phyloP scores from a whole-genome alignment of 2,797 vertebrate species.

The Neomorphus geoffroyi region DNA sequence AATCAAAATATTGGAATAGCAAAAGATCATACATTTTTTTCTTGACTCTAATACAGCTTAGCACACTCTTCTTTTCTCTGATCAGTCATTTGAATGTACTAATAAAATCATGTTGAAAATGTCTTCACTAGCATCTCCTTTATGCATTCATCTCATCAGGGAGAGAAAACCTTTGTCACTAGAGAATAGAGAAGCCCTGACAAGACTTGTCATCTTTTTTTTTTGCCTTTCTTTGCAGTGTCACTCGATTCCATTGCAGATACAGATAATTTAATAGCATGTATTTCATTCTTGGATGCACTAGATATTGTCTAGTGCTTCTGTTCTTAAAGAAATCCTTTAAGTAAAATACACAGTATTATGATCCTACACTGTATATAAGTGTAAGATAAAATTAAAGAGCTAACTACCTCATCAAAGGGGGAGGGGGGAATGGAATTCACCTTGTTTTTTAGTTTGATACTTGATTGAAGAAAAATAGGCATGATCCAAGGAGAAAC shows the following conservation, averaged over 20 bases:
- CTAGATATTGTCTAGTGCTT: neutral
- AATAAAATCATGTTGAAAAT: neutral
- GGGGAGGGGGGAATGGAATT: too few relatives aligned
- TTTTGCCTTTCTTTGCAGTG: slow-evolving; percentile 8
- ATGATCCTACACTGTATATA: neutral
- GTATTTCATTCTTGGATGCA: neutral
- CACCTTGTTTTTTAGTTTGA: neutral
- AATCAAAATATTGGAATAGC: too few relatives aligned
- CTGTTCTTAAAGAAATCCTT: neutral
- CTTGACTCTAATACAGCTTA: neutral
- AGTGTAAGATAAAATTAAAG: neutral
- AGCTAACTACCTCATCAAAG: neutral
- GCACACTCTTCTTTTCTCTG: neutral
- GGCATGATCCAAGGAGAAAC: neutral
- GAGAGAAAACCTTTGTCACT: slow-evolving; percentile 17
- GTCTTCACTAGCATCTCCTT: slow-evolving; percentile 12
- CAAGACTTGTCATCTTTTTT: slow-evolving; percentile 32
- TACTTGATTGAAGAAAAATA: neutral
- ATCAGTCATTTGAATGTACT: slow-evolving; percentile 3
- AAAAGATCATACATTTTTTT: neutral
- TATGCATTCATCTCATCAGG: neutral
- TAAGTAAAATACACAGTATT: neutral
- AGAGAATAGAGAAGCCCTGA: slow-evolving; percentile 30
- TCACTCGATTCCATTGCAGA: neutral
- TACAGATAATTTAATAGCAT: slow-evolving; percentile 29